Conservation (phyloP, 2,113 vertebrate species). For the Diadophis punctatus region DNA sequence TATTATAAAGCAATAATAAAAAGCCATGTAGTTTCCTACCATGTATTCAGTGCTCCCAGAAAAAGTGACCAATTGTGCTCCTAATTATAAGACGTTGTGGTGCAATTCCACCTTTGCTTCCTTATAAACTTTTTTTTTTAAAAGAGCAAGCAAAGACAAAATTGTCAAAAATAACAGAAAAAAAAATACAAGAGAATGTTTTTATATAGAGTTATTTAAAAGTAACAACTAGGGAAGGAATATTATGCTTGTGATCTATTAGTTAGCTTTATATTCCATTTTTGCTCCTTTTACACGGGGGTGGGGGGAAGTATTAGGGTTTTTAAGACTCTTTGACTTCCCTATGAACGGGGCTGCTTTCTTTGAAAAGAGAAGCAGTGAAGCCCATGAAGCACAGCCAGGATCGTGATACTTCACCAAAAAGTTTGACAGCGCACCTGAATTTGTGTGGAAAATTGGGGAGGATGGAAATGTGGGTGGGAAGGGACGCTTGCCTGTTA, state of each 20-base stretch:
- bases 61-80: neutral
- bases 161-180: neutral
- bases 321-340: neutral
- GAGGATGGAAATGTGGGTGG: fast-evolving
- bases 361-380: neutral
- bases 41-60: neutral
- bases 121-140: neutral
- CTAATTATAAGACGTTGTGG: neutral
- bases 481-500: neutral
- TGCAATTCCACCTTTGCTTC: neutral
- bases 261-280: neutral
- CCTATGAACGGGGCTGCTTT: neutral
- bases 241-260: neutral
- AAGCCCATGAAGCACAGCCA: neutral
- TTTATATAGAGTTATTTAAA: neutral
- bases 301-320: neutral
- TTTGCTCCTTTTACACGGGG: neutral
- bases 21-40: neutral
- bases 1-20: neutral
- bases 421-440: neutral
- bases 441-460: neutral
- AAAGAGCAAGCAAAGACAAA: neutral
- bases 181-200: neutral
- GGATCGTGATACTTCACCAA: neutral
- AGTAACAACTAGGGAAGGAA: neutral